Evolutionary conservation across 1,140 invertebrate genomes (phyloP).

Genomic region (Leptinotarsa lineolata): DNA sequence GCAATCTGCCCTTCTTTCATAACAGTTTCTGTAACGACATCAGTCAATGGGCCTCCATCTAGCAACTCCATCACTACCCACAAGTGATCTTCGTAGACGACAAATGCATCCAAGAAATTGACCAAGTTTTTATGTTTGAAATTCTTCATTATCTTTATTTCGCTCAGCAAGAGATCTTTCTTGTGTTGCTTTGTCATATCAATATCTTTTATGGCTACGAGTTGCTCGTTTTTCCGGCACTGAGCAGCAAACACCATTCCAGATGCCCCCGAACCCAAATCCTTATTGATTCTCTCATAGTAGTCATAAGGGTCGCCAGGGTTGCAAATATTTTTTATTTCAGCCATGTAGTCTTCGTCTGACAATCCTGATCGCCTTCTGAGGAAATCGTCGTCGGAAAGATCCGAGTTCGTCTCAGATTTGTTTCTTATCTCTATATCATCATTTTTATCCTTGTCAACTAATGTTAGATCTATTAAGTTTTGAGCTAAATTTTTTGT

Average conservation of each 20-base stretch:
- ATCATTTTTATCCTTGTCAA: constrained; percentile 45
- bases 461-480: constrained; percentile 44
- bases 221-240: constrained; percentile 74
- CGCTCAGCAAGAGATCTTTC: constrained; percentile 93
- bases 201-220: constrained; percentile 95
- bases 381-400: constrained; percentile 39
- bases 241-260: constrained; percentile 91
- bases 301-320: constrained; percentile 75
- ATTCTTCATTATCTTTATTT: constrained; percentile 91
- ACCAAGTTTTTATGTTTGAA: constrained; percentile 96
- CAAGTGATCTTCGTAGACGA: constrained; percentile 84
- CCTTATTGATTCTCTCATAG: constrained; percentile 78
- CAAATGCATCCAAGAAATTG: constrained; percentile 93
- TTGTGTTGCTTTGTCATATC: constrained; percentile 91
- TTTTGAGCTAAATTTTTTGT: constrained; percentile 47
- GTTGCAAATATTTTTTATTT: constrained; percentile 79
- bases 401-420: constrained; percentile 22
- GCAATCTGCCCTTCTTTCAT: constrained; percentile 98
- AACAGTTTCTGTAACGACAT: constrained; percentile 96
- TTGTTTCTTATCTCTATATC: constrained; percentile 36
- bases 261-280: constrained; percentile 87
- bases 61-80: constrained; percentile 96
- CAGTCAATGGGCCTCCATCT: constrained; percentile 93
- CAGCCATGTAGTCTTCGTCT: constrained; percentile 85
- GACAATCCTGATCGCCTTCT: constrained; percentile 55